phyloP scores from a whole-genome alignment of 2,797 vertebrate species.

The Alfaro cultratus region DNA sequence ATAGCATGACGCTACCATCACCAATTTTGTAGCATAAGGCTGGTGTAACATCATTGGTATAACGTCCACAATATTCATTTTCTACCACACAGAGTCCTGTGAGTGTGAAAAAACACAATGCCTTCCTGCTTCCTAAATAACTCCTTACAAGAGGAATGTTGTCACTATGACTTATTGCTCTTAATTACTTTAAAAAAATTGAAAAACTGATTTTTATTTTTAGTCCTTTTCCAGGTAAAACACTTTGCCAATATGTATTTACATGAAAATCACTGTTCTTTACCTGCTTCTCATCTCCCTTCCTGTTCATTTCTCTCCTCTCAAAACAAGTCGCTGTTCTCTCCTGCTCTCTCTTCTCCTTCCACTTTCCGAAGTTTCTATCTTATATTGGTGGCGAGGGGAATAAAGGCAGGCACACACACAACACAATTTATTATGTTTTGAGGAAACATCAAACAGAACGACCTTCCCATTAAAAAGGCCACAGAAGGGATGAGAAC shows the following conservation, averaged over 20 bases:
- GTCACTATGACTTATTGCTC: slow-evolving; percentile 12
- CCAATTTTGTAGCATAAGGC: background rate
- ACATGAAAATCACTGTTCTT: slow-evolving; percentile 1
- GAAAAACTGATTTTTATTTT: background rate
- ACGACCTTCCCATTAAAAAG: slow-evolving; percentile 78
- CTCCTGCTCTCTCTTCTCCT: slow-evolving; percentile 30
- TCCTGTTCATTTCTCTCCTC: slow-evolving; percentile 13
- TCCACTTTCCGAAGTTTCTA: slow-evolving; percentile 65
- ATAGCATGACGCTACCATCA: background rate
- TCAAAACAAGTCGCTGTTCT: slow-evolving; percentile 17
- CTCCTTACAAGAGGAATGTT: background rate
- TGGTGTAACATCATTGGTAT: background rate
- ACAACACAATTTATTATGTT: slow-evolving; percentile 77
- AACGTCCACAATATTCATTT: background rate
- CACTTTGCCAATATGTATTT: slow-evolving; percentile 4
- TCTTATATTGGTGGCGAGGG: slow-evolving; percentile 73
- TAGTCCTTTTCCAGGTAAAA: slow-evolving; percentile 12
- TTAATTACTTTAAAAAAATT: slow-evolving; percentile 3
- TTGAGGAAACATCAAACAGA: slow-evolving; percentile 76
- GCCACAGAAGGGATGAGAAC: slow-evolving; percentile 64
- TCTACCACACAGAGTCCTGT: background rate
- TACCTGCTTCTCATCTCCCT: background rate
- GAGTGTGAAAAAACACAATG: slow-evolving; percentile 10
- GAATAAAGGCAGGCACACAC: slow-evolving; percentile 71
- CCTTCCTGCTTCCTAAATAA: background rate